Percentiles rank a stretch among this genome's conserved stretches.
These are phyloP conservation scores for Aphelinus atriplicis DNA, from an alignment of 1,140 invertebrate species.

Conservation along the genomic window DNA sequence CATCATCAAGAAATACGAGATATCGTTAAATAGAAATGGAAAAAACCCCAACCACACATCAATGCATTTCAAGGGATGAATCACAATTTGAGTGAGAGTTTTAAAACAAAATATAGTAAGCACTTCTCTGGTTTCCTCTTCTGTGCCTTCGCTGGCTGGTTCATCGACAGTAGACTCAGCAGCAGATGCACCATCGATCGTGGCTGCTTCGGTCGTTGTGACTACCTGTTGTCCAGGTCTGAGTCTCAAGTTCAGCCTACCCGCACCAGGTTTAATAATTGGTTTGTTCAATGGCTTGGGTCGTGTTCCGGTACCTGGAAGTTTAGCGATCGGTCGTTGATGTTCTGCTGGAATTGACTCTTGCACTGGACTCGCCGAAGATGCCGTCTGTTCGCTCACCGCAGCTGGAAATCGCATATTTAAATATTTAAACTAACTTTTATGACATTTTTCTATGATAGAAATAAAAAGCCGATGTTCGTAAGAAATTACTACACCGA, in stretches of 20 bases:
- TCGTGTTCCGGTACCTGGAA: conserved; percentile 54
- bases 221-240: conserved; percentile 63
- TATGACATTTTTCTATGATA: too few species aligned
- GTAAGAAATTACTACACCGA: too few species aligned
- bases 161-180: conserved; percentile 59
- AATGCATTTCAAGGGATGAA: too few species aligned
- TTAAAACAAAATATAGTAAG: too few species aligned
- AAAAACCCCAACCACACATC: too few species aligned
- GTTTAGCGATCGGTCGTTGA: conserved; percentile 41
- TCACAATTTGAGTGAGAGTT: too few species aligned
- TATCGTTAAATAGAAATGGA: too few species aligned
- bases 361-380: conserved; percentile 45
- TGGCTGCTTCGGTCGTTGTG: conserved; percentile 57
- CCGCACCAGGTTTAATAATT: conserved; percentile 67
- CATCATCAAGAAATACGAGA: too few species aligned
- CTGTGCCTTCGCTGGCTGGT: conserved; percentile 62
- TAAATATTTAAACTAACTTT: too few species aligned
- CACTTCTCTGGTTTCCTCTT: conserved; percentile 64
- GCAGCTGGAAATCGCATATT: conserved; percentile 32
- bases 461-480: too few species aligned
- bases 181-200: conserved; percentile 47
- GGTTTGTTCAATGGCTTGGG: conserved; percentile 49
- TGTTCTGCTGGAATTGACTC: conserved; percentile 22
- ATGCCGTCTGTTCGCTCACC: conserved; percentile 40
- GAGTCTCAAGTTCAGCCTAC: conserved; percentile 68